Evolutionary conservation across 1,140 invertebrate genomes (phyloP).

Genomic region (Proctacanthus coquilletti): DNA sequence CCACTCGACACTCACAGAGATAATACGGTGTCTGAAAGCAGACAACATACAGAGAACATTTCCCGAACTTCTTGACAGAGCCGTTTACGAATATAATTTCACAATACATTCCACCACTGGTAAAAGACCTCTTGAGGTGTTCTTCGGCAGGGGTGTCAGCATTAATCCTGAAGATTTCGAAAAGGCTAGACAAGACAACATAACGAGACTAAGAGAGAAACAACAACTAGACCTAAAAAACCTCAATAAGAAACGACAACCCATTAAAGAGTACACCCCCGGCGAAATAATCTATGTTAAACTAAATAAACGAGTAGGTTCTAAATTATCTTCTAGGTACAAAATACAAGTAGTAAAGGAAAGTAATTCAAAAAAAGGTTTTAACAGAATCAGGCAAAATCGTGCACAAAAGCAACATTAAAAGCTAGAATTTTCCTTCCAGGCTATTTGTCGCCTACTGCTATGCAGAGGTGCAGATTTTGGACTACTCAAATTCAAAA

Average conservation of each 20-base stretch:
- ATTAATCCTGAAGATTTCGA: constrained; percentile 1
- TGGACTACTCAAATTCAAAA: background rate
- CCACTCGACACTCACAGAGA: constrained; percentile 6
- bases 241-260: constrained; percentile 4
- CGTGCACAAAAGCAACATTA: constrained; percentile 7
- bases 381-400: constrained; percentile 2
- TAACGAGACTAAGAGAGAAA: constrained; percentile 2
- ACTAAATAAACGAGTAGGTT: constrained; percentile 6
- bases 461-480: too few relatives aligned
- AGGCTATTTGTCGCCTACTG: too few relatives aligned
- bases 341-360: constrained; percentile 6
- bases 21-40: constrained; percentile 5
- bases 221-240: constrained; percentile 3
- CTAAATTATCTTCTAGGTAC: constrained; percentile 5
- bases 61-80: constrained; percentile 2
- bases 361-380: background rate
- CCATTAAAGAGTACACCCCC: background rate
- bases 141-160: background rate
- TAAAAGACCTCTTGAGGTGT: constrained; percentile 1
- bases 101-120: constrained; percentile 3
- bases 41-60: background rate
- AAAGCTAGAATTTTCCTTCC: too few relatives aligned
- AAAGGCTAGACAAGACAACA: constrained; percentile 3
- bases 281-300: constrained; percentile 6
- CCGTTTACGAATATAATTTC: constrained; percentile 5